Conservation (phyloP, 2,113 vertebrate genomes). For the Rissa tridactyla region DNA sequence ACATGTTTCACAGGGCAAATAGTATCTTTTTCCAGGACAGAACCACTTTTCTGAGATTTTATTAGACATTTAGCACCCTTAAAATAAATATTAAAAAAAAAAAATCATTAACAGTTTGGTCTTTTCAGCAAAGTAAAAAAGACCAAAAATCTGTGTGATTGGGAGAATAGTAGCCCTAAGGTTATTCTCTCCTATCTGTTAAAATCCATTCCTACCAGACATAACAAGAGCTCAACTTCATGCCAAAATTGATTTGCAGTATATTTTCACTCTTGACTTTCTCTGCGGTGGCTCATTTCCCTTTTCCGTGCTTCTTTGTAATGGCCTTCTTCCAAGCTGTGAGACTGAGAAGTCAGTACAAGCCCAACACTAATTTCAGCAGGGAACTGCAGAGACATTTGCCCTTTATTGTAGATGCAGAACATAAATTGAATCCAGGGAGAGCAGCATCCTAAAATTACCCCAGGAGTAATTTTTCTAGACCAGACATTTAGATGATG, state of each 20-base stretch:
- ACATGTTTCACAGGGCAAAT: neutral
- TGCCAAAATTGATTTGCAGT: conserved; percentile 60
- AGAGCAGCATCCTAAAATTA: conserved; percentile 28
- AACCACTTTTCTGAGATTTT: neutral
- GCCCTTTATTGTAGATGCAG: conserved; percentile 65
- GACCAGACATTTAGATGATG: conserved; percentile 23
- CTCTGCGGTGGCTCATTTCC: conserved; percentile 41
- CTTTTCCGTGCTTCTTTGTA: conserved; percentile 34
- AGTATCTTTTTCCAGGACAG: neutral
- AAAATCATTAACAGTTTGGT: neutral
- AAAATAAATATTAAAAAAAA: neutral
- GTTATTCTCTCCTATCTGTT: conserved; percentile 41
- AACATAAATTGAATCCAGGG: conserved; percentile 35
- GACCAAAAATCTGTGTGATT: neutral
- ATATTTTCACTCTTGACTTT: conserved; percentile 55
- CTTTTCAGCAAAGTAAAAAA: neutral
- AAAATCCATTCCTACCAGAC: conserved; percentile 28
- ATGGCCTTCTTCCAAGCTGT: conserved; percentile 58
- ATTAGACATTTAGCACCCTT: neutral
- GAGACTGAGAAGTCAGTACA: conserved; percentile 35
- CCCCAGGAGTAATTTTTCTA: conserved; percentile 40
- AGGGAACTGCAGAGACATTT: conserved; percentile 58
- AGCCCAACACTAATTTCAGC: conserved; percentile 53
- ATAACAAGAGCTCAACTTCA: conserved; percentile 46
- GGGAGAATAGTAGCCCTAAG: neutral